Evolutionary conservation across 2,888 invertebrate genomes (phyloP).

Genomic region (Exocentrus adspersus): DNA sequence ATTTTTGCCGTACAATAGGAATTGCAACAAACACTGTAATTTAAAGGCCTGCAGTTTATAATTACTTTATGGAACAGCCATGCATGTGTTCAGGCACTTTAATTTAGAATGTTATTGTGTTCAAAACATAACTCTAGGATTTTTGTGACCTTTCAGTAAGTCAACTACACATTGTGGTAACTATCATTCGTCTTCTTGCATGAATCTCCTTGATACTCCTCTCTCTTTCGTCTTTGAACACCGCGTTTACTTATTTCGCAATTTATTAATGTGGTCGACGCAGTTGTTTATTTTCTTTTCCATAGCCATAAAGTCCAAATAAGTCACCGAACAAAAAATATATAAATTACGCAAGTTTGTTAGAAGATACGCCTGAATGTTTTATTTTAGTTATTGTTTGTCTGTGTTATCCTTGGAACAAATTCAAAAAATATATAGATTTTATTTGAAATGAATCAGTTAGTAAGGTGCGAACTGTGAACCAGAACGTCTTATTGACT

Average conservation of each 20-base stretch:
- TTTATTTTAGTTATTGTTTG: too few relatives aligned
- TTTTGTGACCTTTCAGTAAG: slow-evolving; percentile 59
- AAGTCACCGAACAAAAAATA: slow-evolving; percentile 46
- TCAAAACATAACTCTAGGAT: slow-evolving; percentile 57
- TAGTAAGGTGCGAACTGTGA: too few relatives aligned
- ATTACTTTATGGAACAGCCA: slow-evolving; percentile 45
- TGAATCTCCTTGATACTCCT: slow-evolving; percentile 58
- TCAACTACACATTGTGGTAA: slow-evolving; percentile 52
- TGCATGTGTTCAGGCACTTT: slow-evolving; percentile 46
- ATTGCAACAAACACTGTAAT: slow-evolving; percentile 43
- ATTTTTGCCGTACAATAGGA: slow-evolving; percentile 41
- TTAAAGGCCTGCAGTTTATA: slow-evolving; percentile 42
- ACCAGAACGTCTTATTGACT: neutral
- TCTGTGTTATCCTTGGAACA: too few relatives aligned
- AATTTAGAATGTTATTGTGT: slow-evolving; percentile 57
- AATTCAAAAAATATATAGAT: too few relatives aligned
- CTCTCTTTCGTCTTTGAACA: slow-evolving; percentile 59
- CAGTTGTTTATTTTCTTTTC: slow-evolving; percentile 54
- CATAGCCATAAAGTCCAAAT: slow-evolving; percentile 52
- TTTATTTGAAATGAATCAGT: too few relatives aligned
- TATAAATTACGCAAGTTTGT: slow-evolving; percentile 22
- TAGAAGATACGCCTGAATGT: slow-evolving; percentile 10
- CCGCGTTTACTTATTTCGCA: slow-evolving; percentile 56
- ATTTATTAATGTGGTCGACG: slow-evolving; percentile 52
- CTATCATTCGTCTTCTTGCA: slow-evolving; percentile 58